phyloP scores from a whole-genome alignment of 2,797 vertebrate genomes.

The Gastrophryne carolinensis region DNA sequence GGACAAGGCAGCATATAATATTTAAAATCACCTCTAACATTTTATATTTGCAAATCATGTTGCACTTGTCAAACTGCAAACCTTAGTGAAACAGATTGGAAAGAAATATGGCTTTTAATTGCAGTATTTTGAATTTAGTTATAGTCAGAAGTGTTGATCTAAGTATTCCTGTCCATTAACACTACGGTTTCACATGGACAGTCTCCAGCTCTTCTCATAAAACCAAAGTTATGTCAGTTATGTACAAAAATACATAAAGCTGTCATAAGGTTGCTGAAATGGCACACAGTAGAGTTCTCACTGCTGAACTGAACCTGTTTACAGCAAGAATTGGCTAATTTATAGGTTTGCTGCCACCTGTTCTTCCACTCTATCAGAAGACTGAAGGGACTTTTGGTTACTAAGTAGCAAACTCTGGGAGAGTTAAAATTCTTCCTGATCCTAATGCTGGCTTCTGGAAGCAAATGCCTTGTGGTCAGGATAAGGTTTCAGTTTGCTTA shows the following conservation, averaged over 20 bases:
- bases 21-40: background rate
- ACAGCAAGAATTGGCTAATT: slow-evolving; percentile 39
- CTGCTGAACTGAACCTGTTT: slow-evolving; percentile 28
- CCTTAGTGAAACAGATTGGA: background rate
- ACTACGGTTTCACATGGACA: slow-evolving; percentile 44
- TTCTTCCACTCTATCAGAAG: slow-evolving; percentile 11
- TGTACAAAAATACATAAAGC: slow-evolving; percentile 48
- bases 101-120: background rate
- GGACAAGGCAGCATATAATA: background rate
- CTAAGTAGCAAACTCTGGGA: background rate
- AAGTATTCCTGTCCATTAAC: slow-evolving; percentile 27
- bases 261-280: slow-evolving; percentile 41
- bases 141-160: background rate
- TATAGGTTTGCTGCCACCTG: slow-evolving; percentile 43
- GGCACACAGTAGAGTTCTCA: slow-evolving; percentile 22
- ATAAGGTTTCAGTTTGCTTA: slow-evolving; percentile 12
- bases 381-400: background rate
- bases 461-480: slow-evolving; percentile 18
- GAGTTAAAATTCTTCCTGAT: slow-evolving; percentile 13
- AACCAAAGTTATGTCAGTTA: slow-evolving; percentile 50
- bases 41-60: background rate
- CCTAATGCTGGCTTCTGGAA: slow-evolving; percentile 28
- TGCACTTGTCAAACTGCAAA: background rate
- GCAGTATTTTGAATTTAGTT: slow-evolving; percentile 7
- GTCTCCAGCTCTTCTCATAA: slow-evolving; percentile 41